A percentile compares a stretch with the other conserved stretches of the same genome.
Evolutionary conservation across 2,797 vertebrate genomes (phyloP).

Genomic region (Argentina silus): DNA sequence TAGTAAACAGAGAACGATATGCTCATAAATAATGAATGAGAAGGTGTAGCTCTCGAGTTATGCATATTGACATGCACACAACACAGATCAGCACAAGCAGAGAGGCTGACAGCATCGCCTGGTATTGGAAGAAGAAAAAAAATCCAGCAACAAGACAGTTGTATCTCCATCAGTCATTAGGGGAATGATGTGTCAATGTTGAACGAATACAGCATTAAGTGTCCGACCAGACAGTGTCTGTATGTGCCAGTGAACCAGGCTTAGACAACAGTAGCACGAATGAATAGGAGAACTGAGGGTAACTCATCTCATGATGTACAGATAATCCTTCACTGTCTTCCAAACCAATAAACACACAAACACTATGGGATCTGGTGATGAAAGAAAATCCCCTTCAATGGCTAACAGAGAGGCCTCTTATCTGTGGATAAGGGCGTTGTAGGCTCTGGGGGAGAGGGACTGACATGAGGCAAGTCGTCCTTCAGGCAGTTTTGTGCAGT

Average conservation of each 20-base stretch:
- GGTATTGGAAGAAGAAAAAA: too few relatives aligned
- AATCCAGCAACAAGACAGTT: neutral
- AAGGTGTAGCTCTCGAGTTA: neutral
- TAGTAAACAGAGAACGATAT: neutral
- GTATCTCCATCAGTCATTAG: neutral
- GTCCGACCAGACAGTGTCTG: neutral
- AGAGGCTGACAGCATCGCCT: neutral
- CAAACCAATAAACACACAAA: neutral
- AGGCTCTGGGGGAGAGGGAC: neutral
- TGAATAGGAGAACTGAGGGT: neutral
- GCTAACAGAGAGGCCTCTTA: neutral
- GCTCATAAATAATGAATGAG: neutral
- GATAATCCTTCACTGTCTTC: neutral
- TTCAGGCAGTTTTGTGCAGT: too few relatives aligned
- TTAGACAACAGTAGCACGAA: neutral
- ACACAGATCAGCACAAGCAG: neutral
- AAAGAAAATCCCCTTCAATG: neutral
- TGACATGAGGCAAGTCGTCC: too few relatives aligned
- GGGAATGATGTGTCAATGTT: neutral
- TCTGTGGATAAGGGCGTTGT: neutral
- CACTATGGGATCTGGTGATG: neutral
- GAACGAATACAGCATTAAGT: neutral
- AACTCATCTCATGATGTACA: neutral
- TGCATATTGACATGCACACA: neutral
- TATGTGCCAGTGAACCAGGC: neutral